Percentiles rank a stretch among this genome's conserved stretches.
Conservation (phyloP, 2,113 vertebrate species). For the human (Homo sapiens) region GRCh38 chr1:62776001-62776500, state of each 20-base stretch:
- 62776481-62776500: no score
- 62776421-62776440: no score
- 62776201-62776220: not conserved
- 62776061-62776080: no score
- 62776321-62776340: not conserved
- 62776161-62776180: not conserved
- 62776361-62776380: not conserved
- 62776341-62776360: not conserved
- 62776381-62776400: no score
- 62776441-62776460: no score
- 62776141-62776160: not conserved
- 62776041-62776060: no score
- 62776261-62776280: not conserved
- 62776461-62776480: no score
- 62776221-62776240: not conserved
- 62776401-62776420: no score
- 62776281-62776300: not conserved
- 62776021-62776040: no score
- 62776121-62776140: not conserved
- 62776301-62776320: not conserved
- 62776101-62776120: not conserved
- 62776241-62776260: not conserved
- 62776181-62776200: not conserved
- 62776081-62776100: no score
- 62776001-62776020: no score